Evolutionary conservation across 2,888 invertebrate genomes (phyloP).

Genomic region (Laothoe populi): DNA sequence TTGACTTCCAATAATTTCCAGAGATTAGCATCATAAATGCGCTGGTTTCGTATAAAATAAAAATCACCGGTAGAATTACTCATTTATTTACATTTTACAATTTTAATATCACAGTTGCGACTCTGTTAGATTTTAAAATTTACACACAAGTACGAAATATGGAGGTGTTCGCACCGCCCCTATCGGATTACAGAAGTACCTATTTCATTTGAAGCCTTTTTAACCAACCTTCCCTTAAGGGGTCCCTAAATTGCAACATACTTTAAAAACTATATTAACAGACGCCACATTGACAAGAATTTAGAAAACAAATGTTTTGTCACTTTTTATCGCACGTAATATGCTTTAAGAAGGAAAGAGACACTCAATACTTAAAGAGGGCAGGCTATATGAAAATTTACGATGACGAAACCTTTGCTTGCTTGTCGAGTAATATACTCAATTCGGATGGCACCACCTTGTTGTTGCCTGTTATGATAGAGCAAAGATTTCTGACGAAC

Average conservation of each 20-base stretch:
- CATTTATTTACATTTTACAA: conserved; percentile 49
- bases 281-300: too few relatives aligned
- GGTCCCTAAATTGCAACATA: too few relatives aligned
- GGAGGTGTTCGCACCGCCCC: too few relatives aligned
- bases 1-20: too few relatives aligned
- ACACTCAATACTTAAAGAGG: too few relatives aligned
- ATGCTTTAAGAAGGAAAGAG: too few relatives aligned
- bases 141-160: too few relatives aligned
- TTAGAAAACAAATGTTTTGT: too few relatives aligned
- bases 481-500: conserved; percentile 63
- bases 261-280: too few relatives aligned
- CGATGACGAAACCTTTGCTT: conserved; percentile 35
- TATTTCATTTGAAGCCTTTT: not conserved
- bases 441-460: conserved; percentile 63
- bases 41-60: not conserved
- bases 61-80: conserved; percentile 29
- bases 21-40: too few relatives aligned
- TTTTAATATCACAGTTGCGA: conserved; percentile 69
- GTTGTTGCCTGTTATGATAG: conserved; percentile 66
- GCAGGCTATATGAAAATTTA: not conserved
- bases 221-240: too few relatives aligned
- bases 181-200: not conserved
- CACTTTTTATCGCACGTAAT: too few relatives aligned
- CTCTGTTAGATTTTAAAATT: not conserved
- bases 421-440: conserved; percentile 48